Evolutionary conservation across 2,113 vertebrate species (phyloP).

Genomic region (Otocyon megalotis): DNA sequence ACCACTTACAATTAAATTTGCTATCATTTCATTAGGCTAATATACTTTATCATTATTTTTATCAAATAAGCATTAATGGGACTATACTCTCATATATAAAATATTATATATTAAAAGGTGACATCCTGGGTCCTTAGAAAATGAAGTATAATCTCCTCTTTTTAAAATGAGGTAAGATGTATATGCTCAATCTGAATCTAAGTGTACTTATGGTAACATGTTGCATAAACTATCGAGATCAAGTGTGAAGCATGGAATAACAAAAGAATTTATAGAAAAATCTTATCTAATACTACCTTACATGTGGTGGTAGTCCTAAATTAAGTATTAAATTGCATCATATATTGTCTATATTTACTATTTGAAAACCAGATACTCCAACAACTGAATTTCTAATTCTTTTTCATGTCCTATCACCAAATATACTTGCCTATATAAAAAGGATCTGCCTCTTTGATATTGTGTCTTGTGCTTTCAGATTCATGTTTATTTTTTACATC

Average conservation of each 20-base stretch:
- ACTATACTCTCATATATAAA: neutral
- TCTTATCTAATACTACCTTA: neutral
- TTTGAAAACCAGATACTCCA: neutral
- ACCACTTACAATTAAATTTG: neutral
- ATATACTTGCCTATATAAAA: neutral
- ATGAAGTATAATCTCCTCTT: neutral
- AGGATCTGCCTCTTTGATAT: neutral
- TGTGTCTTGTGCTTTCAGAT: neutral
- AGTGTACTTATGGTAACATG: neutral
- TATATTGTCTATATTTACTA: neutral
- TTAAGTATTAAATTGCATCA: neutral
- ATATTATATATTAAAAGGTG: neutral
- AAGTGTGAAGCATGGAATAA: neutral
- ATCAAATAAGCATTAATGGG: conserved; percentile 31
- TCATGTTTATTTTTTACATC: neutral
- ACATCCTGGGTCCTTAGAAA: neutral
- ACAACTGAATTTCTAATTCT: neutral
- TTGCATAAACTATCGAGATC: neutral
- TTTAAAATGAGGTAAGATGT: neutral
- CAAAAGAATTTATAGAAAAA: neutral
- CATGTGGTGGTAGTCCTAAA: neutral
- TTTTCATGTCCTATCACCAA: neutral
- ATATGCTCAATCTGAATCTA: neutral
- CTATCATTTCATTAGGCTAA: conserved; percentile 12
- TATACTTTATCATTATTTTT: conserved; percentile 7